Conservation (phyloP, 2,888 invertebrate species). For the Gastracanthus pulcherrimus region DNA sequence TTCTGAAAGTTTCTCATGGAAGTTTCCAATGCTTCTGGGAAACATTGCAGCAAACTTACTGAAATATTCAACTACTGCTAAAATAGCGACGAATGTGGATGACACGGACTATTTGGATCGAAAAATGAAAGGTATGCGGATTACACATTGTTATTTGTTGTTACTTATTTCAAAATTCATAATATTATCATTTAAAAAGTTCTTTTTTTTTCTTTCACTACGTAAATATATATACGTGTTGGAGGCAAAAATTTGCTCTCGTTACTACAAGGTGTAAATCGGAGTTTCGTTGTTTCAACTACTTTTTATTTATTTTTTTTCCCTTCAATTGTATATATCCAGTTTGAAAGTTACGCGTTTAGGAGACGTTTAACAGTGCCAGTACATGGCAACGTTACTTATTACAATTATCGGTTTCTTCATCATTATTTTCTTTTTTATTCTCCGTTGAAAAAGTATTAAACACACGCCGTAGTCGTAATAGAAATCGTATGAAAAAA, state of each 20-base stretch:
- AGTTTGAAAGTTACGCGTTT: constrained; percentile 49
- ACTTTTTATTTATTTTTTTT: constrained; percentile 44
- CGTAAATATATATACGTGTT: constrained; percentile 30
- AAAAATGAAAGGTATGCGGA: constrained; percentile 38
- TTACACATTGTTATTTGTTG: constrained; percentile 39
- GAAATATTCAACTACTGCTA: constrained; percentile 2
- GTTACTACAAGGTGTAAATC: constrained; percentile 53
- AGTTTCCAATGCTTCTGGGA: no score
- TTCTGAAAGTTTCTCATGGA: no score
- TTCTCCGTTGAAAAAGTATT: constrained; percentile 70
- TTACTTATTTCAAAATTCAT: constrained; percentile 22
- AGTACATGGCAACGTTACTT: constrained; percentile 22
- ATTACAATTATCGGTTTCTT: constrained; percentile 45
- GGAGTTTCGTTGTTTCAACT: constrained; percentile 55
- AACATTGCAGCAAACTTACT: no score
- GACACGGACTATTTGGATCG: constrained; percentile 21
- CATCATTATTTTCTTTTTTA: constrained; percentile 15
- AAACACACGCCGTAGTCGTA: constrained; percentile 68
- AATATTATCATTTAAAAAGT: constrained; percentile 47
- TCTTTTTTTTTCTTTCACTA: constrained; percentile 40
- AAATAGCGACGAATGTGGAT: constrained; percentile 34
- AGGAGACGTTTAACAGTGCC: constrained; percentile 39
- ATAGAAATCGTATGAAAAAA: constrained; percentile 62
- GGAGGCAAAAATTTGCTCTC: constrained; percentile 41
- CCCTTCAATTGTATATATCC: constrained; percentile 18